Percentiles rank a stretch among this genome's conserved stretches.
These are phyloP conservation scores for Brachyptera putata DNA, from an alignment of 2,888 invertebrate species.

Conservation along the genomic window DNA sequence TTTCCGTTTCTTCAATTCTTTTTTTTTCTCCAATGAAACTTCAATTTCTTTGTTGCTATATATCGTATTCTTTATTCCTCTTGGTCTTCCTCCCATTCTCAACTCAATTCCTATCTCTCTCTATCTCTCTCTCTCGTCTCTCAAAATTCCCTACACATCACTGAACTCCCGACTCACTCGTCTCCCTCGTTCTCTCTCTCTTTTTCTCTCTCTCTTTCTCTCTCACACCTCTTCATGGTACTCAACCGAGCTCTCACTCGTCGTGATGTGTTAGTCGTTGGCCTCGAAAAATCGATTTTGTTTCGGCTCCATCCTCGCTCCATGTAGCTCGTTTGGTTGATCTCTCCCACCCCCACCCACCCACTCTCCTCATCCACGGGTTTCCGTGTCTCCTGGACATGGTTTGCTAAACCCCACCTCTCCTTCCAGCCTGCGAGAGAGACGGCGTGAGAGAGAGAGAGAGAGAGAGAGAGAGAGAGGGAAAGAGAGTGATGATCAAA, in stretches of 20 bases:
- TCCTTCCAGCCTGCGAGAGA: conserved; percentile 17
- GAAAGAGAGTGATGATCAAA: conserved; percentile 24
- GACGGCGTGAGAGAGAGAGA: no score
- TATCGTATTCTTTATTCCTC: conserved; percentile 10
- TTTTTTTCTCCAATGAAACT: background rate
- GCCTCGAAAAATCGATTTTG: conserved; percentile 31
- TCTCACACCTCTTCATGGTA: conserved; percentile 18
- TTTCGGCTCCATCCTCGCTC: conserved; percentile 22
- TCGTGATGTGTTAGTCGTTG: conserved; percentile 22
- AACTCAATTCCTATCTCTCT: conserved; percentile 17
- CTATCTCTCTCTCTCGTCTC: conserved; percentile 11
- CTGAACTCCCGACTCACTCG: no score
- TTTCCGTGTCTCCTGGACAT: conserved; percentile 21
- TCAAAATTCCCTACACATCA: conserved; percentile 13
- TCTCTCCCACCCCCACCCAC: conserved; percentile 13
- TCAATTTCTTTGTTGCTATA: background rate
- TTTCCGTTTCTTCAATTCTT: conserved; percentile 1
- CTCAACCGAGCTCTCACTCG: background rate
- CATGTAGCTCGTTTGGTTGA: conserved; percentile 21
- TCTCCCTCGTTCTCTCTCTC: conserved; percentile 4
- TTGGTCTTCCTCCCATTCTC: conserved; percentile 3
- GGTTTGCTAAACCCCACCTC: conserved; percentile 27
- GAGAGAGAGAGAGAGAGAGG: no score
- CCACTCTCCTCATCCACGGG: background rate
- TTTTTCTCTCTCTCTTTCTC: conserved; percentile 11